Conservation (phyloP, 2,888 invertebrate species). For the Dolichomitus sp. region DNA sequence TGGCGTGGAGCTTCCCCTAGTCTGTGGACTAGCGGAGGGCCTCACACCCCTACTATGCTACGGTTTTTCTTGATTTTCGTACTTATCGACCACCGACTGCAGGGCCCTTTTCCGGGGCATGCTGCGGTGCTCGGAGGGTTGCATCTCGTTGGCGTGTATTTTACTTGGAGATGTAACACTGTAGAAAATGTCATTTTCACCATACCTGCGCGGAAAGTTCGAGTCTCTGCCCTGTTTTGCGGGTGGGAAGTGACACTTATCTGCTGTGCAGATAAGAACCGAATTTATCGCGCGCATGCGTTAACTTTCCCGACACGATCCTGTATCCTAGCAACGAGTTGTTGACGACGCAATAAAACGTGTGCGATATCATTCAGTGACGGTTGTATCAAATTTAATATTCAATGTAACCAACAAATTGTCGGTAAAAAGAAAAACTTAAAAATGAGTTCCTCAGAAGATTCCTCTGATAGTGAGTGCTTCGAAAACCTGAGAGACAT, state of each 20-base stretch:
- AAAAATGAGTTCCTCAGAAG: background rate
- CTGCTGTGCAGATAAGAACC: background rate
- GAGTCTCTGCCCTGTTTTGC: background rate
- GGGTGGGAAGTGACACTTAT: background rate
- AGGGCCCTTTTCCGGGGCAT: no score
- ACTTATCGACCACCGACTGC: no score
- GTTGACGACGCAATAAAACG: background rate
- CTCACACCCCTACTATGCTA: no score
- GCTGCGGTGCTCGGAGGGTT: no score
- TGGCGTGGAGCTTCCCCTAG: no score
- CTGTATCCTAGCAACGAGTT: background rate
- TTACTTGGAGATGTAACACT: no score
- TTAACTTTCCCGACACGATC: background rate
- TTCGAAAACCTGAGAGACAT: no score
- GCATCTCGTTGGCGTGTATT: no score
- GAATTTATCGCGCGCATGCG: background rate
- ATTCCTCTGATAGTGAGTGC: background rate
- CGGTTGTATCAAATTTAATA: background rate
- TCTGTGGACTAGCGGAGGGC: no score
- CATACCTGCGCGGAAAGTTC: background rate
- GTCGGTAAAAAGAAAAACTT: background rate
- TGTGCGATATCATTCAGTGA: background rate
- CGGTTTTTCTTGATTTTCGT: no score
- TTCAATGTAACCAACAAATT: no score
- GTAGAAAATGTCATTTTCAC: no score